Evolutionary conservation across 2,888 invertebrate genomes (phyloP).

Genomic region (Mythimna pallens): DNA sequence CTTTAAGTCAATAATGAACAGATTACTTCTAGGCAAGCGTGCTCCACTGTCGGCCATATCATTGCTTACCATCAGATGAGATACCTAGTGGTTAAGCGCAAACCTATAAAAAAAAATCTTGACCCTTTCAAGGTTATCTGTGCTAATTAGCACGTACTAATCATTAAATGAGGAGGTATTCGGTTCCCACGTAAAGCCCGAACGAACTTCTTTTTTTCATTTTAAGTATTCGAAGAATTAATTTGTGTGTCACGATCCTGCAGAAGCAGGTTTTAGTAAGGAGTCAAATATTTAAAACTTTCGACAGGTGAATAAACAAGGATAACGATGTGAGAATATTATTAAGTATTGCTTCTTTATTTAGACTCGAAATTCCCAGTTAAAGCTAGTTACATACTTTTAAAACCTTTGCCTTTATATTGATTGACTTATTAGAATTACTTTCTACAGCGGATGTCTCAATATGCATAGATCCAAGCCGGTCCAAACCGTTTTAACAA

Average conservation of each 20-base stretch:
- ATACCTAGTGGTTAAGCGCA: too few species aligned
- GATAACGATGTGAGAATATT: slow-evolving; percentile 10
- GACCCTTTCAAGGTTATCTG: slow-evolving; percentile 20
- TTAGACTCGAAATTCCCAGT: slow-evolving; percentile 3
- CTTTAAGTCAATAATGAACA: too few species aligned
- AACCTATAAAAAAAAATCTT: neutral
- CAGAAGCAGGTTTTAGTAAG: neutral
- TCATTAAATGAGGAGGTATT: slow-evolving; percentile 13
- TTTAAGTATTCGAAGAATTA: slow-evolving; percentile 32
- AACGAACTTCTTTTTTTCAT: slow-evolving; percentile 10
- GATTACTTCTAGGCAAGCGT: too few species aligned
- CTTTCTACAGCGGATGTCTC: neutral
- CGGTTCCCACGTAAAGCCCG: slow-evolving; percentile 34
- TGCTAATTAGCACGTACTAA: slow-evolving; percentile 8
- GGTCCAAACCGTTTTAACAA: neutral
- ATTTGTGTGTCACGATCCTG: slow-evolving; percentile 40
- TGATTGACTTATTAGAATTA: too few species aligned
- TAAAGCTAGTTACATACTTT: too few species aligned
- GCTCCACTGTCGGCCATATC: too few species aligned
- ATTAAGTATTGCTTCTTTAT: slow-evolving; percentile 5
- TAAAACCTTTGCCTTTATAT: too few species aligned
- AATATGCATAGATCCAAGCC: neutral
- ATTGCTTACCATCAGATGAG: too few species aligned
- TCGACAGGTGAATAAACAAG: slow-evolving; percentile 1
- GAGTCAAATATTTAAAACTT: slow-evolving; percentile 11